Base-by-base conservation (phyloP, 1,140 invertebrate species). In the Ips typographus region DNA sequence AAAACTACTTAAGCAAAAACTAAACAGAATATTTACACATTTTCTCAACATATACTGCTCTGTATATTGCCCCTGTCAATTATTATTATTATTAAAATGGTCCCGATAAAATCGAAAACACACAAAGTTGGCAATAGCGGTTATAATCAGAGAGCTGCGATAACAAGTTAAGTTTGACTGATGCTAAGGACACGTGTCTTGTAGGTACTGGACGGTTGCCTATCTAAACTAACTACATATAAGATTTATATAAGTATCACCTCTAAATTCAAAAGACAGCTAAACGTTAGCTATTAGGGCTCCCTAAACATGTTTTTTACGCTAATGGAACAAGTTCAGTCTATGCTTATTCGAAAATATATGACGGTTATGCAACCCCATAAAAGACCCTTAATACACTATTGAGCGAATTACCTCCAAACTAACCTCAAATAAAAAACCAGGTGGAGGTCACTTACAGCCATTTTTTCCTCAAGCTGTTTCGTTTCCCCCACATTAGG, bases 401-500 rank as follows among this genome's bases (percentile, higher is more conserved):
- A 5, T 47, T 47, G 44, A 47, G 4, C 44, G n/a, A 4, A 47
- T 47, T 47, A 47, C n/a, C n/a, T 47, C 44, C n/a, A 4, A 47
- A 5, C n/a, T 4, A 4, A 5, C 44, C 44, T n/a, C 44, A 5
- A n/a, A 47, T 47, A 47, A 47, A 37, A 37, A 55, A 37, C 0
- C 2, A 37, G 4, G 58, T 8, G 64, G 22, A 22, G 22, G 22
- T 22, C 22, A 22, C 22, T 73, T 86, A 88, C 75, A 87, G 85
- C 87, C 88, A 88, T 77, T 88, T 89, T 75, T 89, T 90, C 79
- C 87, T 84, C 60, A 87, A 85, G 81, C 86, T 87, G 73, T 87
- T 82, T 82, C 91, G 86, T 82, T 91, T 89, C 86, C 91, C 91
- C 90, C 91, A 92, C 91, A 92, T 92, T 52, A 92, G 89, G 85